Evolutionary conservation across 2,888 invertebrate genomes (phyloP).

Genomic region (Argyresthia albistria): DNA sequence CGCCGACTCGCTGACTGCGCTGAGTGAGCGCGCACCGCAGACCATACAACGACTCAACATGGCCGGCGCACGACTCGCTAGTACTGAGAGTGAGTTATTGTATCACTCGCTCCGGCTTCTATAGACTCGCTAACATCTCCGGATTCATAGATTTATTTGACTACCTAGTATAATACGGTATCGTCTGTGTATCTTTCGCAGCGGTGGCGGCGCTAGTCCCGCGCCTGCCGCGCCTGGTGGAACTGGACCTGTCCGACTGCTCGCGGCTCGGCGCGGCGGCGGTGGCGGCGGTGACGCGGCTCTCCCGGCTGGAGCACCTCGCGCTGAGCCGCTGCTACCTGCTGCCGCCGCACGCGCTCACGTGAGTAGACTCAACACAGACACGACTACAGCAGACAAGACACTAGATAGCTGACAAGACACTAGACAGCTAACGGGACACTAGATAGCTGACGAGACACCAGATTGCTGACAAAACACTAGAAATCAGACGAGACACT

Average conservation of each 20-base stretch:
- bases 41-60: constrained; percentile 83
- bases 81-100: constrained; percentile 78
- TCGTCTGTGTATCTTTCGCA: constrained; percentile 57
- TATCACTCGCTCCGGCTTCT: neutral
- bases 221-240: constrained; percentile 80
- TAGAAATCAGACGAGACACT: too few relatives aligned
- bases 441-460: too few relatives aligned
- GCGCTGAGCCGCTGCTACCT: constrained; percentile 86
- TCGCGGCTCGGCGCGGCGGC: constrained; percentile 75
- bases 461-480: too few relatives aligned
- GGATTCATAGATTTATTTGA: too few relatives aligned
- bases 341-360: constrained; percentile 74
- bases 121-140: neutral
- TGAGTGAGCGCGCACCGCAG: constrained; percentile 73
- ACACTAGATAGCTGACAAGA: too few relatives aligned
- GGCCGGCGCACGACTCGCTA: constrained; percentile 84
- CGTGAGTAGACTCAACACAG: constrained; percentile 26
- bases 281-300: constrained; percentile 19
- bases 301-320: constrained; percentile 75
- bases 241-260: constrained; percentile 92
- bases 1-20: constrained; percentile 65
- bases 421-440: too few relatives aligned
- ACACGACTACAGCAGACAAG: too few relatives aligned
- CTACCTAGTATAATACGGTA: too few relatives aligned
- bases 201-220: constrained; percentile 77